Evolutionary conservation across 2,113 vertebrate species (phyloP).

Genomic region (Nothocercus nigrocapillus): DNA sequence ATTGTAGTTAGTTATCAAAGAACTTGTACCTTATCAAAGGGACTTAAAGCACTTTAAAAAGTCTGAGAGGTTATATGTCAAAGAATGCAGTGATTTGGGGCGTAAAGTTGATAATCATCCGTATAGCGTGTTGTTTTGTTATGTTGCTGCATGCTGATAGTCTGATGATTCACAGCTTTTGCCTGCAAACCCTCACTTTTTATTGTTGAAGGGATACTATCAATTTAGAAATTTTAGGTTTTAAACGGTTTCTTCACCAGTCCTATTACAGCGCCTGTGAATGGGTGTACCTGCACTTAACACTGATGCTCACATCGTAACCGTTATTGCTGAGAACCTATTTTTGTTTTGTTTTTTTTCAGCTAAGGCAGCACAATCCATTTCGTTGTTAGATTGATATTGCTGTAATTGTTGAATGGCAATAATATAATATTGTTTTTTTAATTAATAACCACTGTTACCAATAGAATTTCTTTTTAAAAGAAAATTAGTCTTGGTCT

Average conservation of each 20-base stretch:
- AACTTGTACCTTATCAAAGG: background rate
- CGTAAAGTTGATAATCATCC: background rate
- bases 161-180: conserved; percentile 27
- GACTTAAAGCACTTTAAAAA: background rate
- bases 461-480: background rate
- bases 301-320: background rate
- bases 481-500: background rate
- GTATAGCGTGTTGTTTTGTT: background rate
- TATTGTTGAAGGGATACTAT: background rate
- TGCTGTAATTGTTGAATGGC: background rate
- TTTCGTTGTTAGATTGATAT: background rate
- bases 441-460: background rate
- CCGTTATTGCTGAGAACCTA: background rate
- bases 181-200: background rate
- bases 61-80: background rate
- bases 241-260: background rate
- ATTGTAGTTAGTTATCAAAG: background rate
- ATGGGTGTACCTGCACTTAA: background rate
- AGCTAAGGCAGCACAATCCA: background rate
- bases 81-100: background rate
- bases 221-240: background rate
- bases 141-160: background rate
- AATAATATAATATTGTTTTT: background rate
- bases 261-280: background rate
- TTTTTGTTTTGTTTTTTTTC: background rate